Evolutionary conservation across 2,888 invertebrate genomes (phyloP), one percentile per base, ranked within the genome.

Genomic region (Callyntrura sp.): DNA sequence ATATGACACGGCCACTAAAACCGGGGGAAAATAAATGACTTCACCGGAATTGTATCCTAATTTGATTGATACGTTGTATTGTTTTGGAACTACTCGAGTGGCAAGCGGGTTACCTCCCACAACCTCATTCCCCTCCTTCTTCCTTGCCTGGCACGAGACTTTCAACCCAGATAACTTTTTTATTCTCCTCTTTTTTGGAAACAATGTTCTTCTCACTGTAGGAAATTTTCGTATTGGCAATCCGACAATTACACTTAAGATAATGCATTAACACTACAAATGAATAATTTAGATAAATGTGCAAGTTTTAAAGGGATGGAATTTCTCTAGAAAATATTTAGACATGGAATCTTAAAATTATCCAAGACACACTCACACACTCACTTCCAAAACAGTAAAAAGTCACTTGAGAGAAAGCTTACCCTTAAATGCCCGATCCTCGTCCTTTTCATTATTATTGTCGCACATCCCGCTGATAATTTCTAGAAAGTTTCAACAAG

Each of bases 401-500:
- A 88, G 62, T 86, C 68, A 55, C 25, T 85, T 79, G 20, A 60
- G 62, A 73, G 62, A 73, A 88, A 83, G 93, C 94, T 94, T 94
- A 97, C 97, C 97, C 96, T 97, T 97, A 94, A 95, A 96, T 95
- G 97, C 97, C 94, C 96, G 96, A 94, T 97, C 97, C 94, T 97
- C 97, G 94, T 97, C 97, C 94, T 95, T 94, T 93, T 95, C 95
- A 93, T 94, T 94, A 94, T 95, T 96, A 95, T 96, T 96, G 95
- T 97, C 96, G 95, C 95, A 96, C 94, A 97, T 96, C 93, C 97
- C 97, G 95, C 97, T 97, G 95, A 97, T 95, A 94, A 96, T 96
- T 96, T 97, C 97, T 97, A 96, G 95, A 96, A 96, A 93, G 91
- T 94, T 91, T 85, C 57, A 85, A 84, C 57, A 89, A 87, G 73